Percentiles rank a stretch among this genome's conserved stretches.
Conservation (phyloP, 2,888 invertebrate species). For the Thyatira batis region DNA sequence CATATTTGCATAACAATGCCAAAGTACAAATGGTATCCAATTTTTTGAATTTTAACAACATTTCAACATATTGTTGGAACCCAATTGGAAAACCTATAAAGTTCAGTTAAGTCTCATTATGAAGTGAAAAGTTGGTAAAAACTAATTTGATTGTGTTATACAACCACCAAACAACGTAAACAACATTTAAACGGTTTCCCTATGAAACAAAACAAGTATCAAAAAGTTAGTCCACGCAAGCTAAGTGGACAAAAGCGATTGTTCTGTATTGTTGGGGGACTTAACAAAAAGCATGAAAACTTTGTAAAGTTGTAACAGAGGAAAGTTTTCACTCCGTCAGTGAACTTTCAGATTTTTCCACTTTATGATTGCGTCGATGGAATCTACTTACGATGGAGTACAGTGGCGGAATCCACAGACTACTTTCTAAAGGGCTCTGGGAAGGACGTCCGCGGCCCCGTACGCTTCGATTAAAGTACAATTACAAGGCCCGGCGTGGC, state of each 20-base stretch:
- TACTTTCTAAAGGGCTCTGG: constrained; percentile 1
- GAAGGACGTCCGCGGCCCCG: neutral
- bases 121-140: neutral
- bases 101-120: too few relatives aligned
- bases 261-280: neutral
- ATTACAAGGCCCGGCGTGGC: constrained; percentile 7
- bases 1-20: neutral
- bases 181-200: neutral
- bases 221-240: neutral
- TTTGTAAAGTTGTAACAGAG: neutral
- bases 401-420: neutral
- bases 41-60: neutral
- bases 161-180: neutral
- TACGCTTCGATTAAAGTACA: neutral
- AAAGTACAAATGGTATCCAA: neutral
- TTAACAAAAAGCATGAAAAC: neutral
- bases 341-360: neutral
- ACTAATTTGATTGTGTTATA: neutral
- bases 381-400: neutral
- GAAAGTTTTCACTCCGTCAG: neutral
- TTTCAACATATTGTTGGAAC: neutral
- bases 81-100: neutral
- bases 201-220: neutral
- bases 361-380: neutral
- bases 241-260: neutral